Base-by-base conservation (phyloP, 2,888 invertebrate species). In the Archaeoteleia sp. region DNA sequence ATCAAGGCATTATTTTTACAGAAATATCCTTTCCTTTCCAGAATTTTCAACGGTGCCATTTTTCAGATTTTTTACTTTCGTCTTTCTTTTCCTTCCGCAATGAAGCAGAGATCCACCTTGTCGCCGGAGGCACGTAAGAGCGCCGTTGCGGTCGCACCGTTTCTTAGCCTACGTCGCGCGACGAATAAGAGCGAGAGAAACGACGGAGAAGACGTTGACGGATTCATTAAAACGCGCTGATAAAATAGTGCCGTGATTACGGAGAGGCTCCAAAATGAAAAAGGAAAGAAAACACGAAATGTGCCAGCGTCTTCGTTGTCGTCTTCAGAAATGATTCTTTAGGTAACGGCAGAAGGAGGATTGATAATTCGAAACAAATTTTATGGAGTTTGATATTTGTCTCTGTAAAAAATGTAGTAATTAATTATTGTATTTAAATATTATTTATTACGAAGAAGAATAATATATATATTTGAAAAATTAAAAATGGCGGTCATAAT, bases 241-340 rank as follows among this genome's bases (percentile, higher is more conserved):
- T 61, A 61, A 65, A 70, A 67, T 70, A 70, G 67, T 57, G 61
- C 70, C 55, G 57, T 70, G 70, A 70, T 70, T 63, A 70, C 63
- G 61, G 30, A n/a, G 29, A 42, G 45, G 54, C 58, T 61, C 43
- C 49, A 58, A 67, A 67, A 62, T 58, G n/a, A n/a, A 55, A 63
- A 67, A 46, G 57, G 49, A 58, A 51, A 29, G 51, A 37, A 45
- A 51, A 37, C 45, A 40, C 46, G 49, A 63, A 67, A 48, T 61
- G 49, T 55, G 61, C 51, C 49, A 51, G 35, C 51, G 49, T 63
- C 66, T 60, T 49, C 15, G 39, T 58, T 20, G 39, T 40, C 9
- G n/a, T 23, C 17, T 30, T n/a, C n/a, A n/a, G n/a, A n/a, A n/a
- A n/a, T n/a, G n/a, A n/a, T n/a, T n/a, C n/a, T n/a, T n/a, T n/a